phyloP scores from a whole-genome alignment of 2,113 vertebrate species.

The Sylvia atricapilla region DNA sequence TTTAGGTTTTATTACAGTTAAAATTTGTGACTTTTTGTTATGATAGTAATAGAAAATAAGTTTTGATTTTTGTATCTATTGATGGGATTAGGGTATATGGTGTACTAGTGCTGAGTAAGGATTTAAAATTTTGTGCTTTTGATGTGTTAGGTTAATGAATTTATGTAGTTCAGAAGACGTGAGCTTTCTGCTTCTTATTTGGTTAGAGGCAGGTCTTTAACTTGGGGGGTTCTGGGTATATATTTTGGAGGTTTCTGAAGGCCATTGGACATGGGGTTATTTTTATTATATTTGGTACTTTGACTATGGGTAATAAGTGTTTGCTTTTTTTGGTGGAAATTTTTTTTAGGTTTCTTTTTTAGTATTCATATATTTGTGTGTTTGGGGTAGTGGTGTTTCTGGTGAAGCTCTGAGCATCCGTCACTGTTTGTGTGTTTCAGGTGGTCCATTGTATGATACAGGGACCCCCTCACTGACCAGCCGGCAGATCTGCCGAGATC shows the following conservation, averaged over 20 bases:
- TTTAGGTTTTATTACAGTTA: neutral
- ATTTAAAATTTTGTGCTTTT: neutral
- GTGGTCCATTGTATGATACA: neutral
- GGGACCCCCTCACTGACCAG: too few species aligned
- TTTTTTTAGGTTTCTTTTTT: neutral
- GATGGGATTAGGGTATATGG: neutral
- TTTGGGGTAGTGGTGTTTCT: neutral
- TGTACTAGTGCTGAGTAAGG: neutral
- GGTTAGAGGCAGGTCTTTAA: neutral
- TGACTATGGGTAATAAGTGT: neutral
- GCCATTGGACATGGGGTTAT: neutral
- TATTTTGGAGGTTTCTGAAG: neutral
- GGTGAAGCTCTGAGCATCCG: neutral
- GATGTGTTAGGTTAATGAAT: neutral
- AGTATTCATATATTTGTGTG: neutral
- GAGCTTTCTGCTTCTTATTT: too few species aligned
- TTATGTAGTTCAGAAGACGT: neutral
- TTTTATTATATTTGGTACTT: neutral
- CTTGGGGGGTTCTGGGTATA: neutral
- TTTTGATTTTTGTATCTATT: neutral
- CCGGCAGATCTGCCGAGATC: neutral
- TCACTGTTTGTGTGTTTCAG: neutral
- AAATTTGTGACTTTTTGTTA: neutral
- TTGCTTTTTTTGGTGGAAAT: neutral
- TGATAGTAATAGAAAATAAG: neutral